Evolutionary conservation across 2,797 vertebrate genomes (phyloP).

Genomic region (Manis javanica): DNA sequence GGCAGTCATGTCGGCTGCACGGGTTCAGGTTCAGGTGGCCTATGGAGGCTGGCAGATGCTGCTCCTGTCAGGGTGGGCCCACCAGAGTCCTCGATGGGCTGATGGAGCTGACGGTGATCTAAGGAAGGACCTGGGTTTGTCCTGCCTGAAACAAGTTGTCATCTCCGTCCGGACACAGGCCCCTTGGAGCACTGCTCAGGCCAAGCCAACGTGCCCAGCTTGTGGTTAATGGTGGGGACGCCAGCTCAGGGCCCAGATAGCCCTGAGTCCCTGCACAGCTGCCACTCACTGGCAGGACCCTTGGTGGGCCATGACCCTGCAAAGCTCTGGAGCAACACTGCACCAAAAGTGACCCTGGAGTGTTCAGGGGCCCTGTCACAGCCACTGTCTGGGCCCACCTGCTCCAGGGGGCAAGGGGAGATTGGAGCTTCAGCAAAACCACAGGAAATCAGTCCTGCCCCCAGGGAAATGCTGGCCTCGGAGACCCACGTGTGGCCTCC

Average conservation of each 20-base stretch:
- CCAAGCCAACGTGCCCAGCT: not conserved
- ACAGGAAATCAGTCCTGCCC: not conserved
- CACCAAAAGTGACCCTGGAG: too few relatives aligned
- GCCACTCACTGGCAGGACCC: rapidly evolving
- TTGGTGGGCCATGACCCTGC: not conserved
- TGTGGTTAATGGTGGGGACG: rapidly evolving
- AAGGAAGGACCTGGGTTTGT: rapidly evolving
- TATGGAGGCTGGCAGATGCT: rapidly evolving
- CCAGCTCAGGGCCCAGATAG: not conserved
- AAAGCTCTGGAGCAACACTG: rapidly evolving
- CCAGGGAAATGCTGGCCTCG: not conserved
- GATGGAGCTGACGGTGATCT: rapidly evolving
- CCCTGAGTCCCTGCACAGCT: too few relatives aligned
- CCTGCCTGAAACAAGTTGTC: too few relatives aligned
- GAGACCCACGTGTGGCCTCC: rapidly evolving
- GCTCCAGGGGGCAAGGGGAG: rapidly evolving
- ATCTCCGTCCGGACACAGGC: not conserved
- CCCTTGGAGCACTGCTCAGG: not conserved
- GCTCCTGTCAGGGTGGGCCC: rapidly evolving
- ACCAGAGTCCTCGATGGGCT: rapidly evolving
- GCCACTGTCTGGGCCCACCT: not conserved
- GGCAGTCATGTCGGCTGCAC: too few relatives aligned
- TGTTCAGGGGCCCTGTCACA: rapidly evolving
- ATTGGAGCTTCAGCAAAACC: rapidly evolving
- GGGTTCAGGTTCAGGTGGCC: rapidly evolving